Base-by-base conservation (phyloP, 2,888 invertebrate species). In the Synergus itoensis region DNA sequence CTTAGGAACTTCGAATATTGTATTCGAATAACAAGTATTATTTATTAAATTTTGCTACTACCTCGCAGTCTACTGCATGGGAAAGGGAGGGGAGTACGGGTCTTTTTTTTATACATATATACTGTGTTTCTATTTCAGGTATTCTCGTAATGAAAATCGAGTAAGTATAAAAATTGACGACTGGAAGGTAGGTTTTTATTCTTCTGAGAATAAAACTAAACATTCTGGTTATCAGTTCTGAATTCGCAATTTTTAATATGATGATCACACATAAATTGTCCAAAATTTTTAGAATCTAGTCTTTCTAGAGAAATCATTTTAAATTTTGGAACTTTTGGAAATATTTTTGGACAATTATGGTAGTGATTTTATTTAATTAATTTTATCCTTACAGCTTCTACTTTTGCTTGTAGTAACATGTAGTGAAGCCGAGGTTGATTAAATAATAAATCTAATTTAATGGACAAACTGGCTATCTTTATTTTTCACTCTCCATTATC, bases 11-110 rank as follows among this genome's bases (percentile, higher is more conserved):
- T 57, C 9, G 18, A 57, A 53, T n/a, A 5, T 53, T 48, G 8
- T 2, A 53, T 53, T n/a, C 53, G n/a, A 9, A 53, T n/a, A n/a
- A n/a, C 1, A 9, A 57, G 4, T 36, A 36, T 36, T 12, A 36
- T 63, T 12, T 40, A n/a, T 73, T 40, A 21, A 36, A 73, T 53
- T 53, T 73, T 36, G 73, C 53, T 53, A 73, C 53, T 36, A n/a
- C 48, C 53, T 73, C 53, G 73, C 53, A 73, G 53, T 73, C 73
- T 11, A 53, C 48, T 57, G 48, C 73, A 73, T 21, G 73, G 73
- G 36, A 36, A 69, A n/a, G 65, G 40, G 62, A 57, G 12, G 36
- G 14, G 48, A 4, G n/a, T 57, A 36, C 40, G 48, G 73, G 53
- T 45, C 53, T n/a, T 28, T 4, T n/a, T 73, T 5, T n/a, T 73